Base-by-base conservation (phyloP, 2,888 invertebrate species). In the Netelia virgata region DNA sequence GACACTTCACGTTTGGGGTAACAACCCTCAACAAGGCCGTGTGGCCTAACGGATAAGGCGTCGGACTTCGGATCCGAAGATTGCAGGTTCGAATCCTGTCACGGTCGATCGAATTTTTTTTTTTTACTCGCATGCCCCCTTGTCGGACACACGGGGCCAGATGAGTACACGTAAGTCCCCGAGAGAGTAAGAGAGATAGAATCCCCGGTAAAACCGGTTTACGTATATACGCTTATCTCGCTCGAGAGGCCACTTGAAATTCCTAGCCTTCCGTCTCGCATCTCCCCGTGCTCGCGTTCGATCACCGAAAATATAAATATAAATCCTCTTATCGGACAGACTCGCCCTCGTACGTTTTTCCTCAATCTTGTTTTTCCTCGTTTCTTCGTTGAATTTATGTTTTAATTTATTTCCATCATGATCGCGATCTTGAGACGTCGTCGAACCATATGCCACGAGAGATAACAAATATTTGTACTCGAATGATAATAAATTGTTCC, bases 71-170 rank as follows among this genome's bases (percentile, higher is more conserved):
- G 93, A 94, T 94, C 94, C 94, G 94, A 94, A 94, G 94, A 94
- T 94, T 94, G 94, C 94, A 94, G 94, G 94, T 94, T 94, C 94
- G 94, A 94, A 93, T 94, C 94, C 94, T 94, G 94, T 94, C 94
- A 94, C 94, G 94, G 94, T 94, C 84, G 84, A 66, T 66, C 94
- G 93, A 88, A 53, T 88, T 91, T 87, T 23, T 63, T 43, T 83
- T 87, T 89, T 89, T 88, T 91, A 87, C 57, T 63, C 20, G 36
- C 68, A 16, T 63, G 43, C 63, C 3, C 20, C 11, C 18, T 9
- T 69, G 23, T 59, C 47, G 55, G 43, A 43, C 50, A 28, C 50
- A 8, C n/a, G 16, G 18, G 20, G 57, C 2, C 23, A 16, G 23
- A 53, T 10, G 18, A 69, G 36, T 36, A 36, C 18, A 18, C 64